phyloP scores from a whole-genome alignment of 2,797 vertebrate genomes.

The Atherinosoma microstoma region DNA sequence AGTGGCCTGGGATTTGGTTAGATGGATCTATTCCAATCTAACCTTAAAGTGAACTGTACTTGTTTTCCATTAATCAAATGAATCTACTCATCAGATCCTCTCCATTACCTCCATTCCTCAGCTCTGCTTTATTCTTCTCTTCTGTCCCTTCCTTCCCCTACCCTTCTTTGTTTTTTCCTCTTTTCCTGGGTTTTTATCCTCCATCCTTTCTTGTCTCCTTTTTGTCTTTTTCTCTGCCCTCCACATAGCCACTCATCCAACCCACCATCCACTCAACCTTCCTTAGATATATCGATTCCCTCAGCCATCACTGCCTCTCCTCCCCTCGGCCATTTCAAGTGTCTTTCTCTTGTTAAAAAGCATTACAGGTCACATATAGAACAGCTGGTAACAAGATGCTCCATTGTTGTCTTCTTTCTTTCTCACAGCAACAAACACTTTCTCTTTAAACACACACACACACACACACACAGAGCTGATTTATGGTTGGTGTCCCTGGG shows the following conservation, averaged over 20 bases:
- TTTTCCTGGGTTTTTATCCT: conserved; percentile 54
- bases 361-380: conserved; percentile 48
- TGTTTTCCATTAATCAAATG: conserved; percentile 61
- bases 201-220: conserved; percentile 29
- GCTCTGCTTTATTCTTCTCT: conserved; percentile 20
- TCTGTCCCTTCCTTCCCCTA: conserved; percentile 15
- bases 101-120: conserved; percentile 35
- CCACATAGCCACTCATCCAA: conserved; percentile 39
- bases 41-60: conserved; percentile 63
- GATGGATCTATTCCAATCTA: conserved; percentile 70
- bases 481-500: conserved; percentile 58
- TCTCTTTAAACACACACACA: conserved; percentile 14
- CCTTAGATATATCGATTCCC: conserved; percentile 60
- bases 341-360: conserved; percentile 59
- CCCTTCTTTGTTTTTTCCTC: conserved; percentile 27
- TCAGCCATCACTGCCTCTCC: conserved; percentile 32
- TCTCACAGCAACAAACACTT: conserved; percentile 32
- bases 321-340: conserved; percentile 35
- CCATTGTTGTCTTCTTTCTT: conserved; percentile 41
- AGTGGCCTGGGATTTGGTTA: conserved; percentile 67
- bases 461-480: conserved; percentile 49
- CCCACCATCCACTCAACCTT: conserved; percentile 43
- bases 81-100: conserved; percentile 27
- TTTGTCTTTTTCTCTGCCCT: conserved; percentile 13
- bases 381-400: conserved; percentile 34